Percentiles rank a stretch among this genome's conserved stretches.
Conservation (phyloP, 2,888 invertebrate species). For the Apeira syringaria region DNA sequence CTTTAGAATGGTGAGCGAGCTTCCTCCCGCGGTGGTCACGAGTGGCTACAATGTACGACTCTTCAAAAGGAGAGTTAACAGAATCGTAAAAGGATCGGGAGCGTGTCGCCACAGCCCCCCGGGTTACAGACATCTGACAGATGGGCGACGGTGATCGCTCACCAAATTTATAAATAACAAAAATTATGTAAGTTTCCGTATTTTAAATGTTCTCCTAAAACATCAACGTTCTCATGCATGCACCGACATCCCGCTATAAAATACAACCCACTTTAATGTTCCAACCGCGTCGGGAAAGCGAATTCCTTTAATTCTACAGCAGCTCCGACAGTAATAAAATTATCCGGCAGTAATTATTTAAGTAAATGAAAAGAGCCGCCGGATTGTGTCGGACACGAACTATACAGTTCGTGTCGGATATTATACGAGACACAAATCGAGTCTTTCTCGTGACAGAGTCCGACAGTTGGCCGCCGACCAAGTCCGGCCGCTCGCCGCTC, state of each 20-base stretch:
- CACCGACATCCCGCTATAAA: background rate
- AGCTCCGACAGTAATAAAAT: constrained; percentile 23
- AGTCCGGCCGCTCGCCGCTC: constrained; percentile 32
- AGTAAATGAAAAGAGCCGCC: constrained; percentile 21
- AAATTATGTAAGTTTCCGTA: too few species aligned
- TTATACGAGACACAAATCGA: constrained; percentile 62
- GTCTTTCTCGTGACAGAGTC: constrained; percentile 58
- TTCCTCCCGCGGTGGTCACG: too few species aligned
- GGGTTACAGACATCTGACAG: too few species aligned
- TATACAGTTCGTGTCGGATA: constrained; percentile 54
- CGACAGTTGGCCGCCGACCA: constrained; percentile 54
- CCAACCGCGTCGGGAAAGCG: constrained; percentile 20
- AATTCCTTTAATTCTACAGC: constrained; percentile 12
- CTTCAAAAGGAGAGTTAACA: too few species aligned
- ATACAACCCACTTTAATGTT: constrained; percentile 10
- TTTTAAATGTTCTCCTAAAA: too few species aligned
- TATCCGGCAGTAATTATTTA: constrained; percentile 29
- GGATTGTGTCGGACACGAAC: constrained; percentile 40
- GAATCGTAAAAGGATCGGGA: too few species aligned
- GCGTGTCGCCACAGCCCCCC: too few species aligned
- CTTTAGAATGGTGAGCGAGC: too few species aligned
- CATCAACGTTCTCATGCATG: background rate
- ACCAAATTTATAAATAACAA: too few species aligned
- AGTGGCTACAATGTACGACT: too few species aligned
- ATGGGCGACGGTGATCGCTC: too few species aligned